Conservation (phyloP, 2,113 vertebrate species). For the Actenoides hombroni region DNA sequence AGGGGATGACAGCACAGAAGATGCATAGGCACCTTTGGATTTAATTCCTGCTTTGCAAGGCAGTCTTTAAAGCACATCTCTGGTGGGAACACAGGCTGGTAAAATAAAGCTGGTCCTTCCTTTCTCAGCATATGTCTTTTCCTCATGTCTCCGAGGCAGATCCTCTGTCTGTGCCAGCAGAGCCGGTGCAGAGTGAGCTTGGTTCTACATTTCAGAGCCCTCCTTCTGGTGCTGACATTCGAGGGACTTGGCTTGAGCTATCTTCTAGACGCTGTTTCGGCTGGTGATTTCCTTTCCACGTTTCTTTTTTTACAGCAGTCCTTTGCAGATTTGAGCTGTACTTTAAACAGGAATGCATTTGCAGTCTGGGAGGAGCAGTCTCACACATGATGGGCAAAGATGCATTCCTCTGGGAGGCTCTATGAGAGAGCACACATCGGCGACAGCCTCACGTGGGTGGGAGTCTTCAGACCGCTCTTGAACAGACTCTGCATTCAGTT, state of each 20-base stretch:
- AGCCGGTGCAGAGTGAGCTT: background rate
- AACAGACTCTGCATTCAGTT: conserved; percentile 41
- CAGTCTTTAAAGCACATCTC: conserved; percentile 42
- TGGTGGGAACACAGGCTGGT: conserved; percentile 48
- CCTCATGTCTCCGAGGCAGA: conserved; percentile 34
- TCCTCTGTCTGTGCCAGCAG: conserved; percentile 35
- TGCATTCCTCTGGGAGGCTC: background rate
- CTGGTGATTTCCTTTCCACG: background rate
- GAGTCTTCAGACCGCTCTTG: background rate
- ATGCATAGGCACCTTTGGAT: conserved; percentile 51
- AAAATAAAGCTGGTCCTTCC: conserved; percentile 61
- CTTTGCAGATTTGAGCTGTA: background rate
- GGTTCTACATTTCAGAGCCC: background rate
- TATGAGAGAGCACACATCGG: background rate
- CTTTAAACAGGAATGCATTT: background rate
- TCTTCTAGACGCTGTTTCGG: conserved; percentile 34
- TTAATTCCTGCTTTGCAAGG: conserved; percentile 48
- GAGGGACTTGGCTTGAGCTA: conserved; percentile 14
- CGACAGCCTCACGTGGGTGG: background rate
- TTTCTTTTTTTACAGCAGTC: background rate
- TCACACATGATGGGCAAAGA: background rate
- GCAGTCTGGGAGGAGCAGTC: background rate
- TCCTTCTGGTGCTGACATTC: conserved; percentile 47
- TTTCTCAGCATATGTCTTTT: conserved; percentile 45
- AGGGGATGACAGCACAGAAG: conserved; percentile 20